These are phyloP conservation scores for Mus minutoides DNA, from an alignment of 2,797 vertebrate species.

Conservation along the genomic window DNA sequence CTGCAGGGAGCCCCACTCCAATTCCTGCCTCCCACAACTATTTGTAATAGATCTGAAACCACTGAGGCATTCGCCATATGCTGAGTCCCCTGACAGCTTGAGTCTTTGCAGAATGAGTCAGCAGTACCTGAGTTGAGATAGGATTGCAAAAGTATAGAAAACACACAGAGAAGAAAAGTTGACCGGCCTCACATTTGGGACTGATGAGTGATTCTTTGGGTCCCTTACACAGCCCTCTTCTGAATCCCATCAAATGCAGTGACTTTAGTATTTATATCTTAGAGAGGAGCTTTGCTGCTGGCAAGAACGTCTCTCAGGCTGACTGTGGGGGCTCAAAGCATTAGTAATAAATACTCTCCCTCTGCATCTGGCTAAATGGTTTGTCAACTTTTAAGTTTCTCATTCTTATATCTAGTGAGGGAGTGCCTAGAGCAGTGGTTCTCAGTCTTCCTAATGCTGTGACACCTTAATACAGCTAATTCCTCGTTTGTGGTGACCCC, in stretches of 20 bases:
- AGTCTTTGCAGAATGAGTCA: constrained; percentile 68
- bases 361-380: neutral
- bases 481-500: neutral
- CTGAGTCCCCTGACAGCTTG: constrained; percentile 31
- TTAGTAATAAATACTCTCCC: constrained; percentile 56
- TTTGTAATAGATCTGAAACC: constrained; percentile 63
- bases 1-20: neutral
- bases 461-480: neutral
- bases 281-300: constrained; percentile 38
- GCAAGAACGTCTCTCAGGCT: constrained; percentile 31
- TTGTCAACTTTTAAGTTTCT: constrained; percentile 62
- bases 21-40: constrained; percentile 55
- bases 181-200: constrained; percentile 47
- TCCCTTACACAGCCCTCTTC: constrained; percentile 37
- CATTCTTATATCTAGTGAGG: constrained; percentile 34
- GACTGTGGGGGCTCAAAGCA: constrained; percentile 26
- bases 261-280: constrained; percentile 64
- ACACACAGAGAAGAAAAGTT: constrained; percentile 54
- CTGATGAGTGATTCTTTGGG: constrained; percentile 42
- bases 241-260: constrained; percentile 52
- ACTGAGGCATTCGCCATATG: constrained; percentile 53
- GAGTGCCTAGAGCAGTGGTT: neutral
- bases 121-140: constrained; percentile 51
- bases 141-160: constrained; percentile 54
- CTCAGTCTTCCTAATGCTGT: neutral